Conservation (phyloP, 2,797 vertebrate genomes). For the Silurus aristotelis region DNA sequence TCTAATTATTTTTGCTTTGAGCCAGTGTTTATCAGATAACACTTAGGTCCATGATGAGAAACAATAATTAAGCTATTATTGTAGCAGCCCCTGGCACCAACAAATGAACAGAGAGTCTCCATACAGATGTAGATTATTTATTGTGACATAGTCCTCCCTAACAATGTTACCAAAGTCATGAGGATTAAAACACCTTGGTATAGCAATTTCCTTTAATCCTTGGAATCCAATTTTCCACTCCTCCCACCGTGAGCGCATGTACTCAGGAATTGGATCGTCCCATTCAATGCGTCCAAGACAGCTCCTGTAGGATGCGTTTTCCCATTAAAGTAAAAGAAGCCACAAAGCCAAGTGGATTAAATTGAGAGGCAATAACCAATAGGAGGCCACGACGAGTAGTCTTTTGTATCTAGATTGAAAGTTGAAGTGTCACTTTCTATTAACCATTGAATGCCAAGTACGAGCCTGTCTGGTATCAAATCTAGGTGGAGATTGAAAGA, state of each 20-base stretch:
- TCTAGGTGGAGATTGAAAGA: no score
- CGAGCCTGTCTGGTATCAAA: neutral
- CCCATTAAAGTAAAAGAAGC: neutral
- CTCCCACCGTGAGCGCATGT: neutral
- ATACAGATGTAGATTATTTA: no score
- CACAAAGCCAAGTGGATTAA: no score
- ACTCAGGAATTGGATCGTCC: neutral
- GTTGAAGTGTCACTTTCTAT: neutral
- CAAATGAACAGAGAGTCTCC: no score
- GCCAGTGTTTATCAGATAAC: neutral
- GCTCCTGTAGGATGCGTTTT: neutral
- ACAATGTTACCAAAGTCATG: neutral
- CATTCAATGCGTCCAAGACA: neutral
- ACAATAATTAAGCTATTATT: neutral
- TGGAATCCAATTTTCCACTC: neutral
- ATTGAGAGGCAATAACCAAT: no score
- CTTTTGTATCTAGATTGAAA: neutral
- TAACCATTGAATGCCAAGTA: constrained; percentile 6
- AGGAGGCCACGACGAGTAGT: neutral
- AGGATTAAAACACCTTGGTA: no score
- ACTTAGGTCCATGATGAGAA: neutral
- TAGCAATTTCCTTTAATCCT: neutral
- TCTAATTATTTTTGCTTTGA: neutral
- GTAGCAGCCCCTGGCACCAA: no score
- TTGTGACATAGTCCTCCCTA: neutral